Percentiles rank a stretch among this genome's conserved stretches.
These are phyloP conservation scores for Eupeodes corollae DNA, from an alignment of 1,140 invertebrate genomes.

Conservation along the genomic window DNA sequence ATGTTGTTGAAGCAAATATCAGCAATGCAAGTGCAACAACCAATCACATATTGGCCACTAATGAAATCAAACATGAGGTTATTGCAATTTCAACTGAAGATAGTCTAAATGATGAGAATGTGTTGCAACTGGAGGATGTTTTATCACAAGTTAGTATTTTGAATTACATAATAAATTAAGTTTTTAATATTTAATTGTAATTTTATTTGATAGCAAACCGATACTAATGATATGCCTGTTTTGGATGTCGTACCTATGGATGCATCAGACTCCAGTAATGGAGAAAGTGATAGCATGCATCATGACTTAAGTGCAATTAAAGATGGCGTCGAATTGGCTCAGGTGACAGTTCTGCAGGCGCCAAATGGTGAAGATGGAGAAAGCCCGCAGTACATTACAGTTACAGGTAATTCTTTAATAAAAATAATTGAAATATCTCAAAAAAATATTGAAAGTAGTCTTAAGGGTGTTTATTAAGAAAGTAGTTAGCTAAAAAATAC, in stretches of 20 bases:
- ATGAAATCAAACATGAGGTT: constrained; percentile 4
- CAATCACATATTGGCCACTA: constrained; percentile 9
- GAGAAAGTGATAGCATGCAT: constrained; percentile 17
- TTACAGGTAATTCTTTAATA: constrained; percentile 25
- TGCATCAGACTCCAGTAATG: constrained; percentile 29
- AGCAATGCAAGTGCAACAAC: constrained; percentile 9
- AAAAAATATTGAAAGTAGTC: not conserved
- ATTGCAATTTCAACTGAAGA: constrained; percentile 14
- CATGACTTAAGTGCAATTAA: constrained; percentile 24
- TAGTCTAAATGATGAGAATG: constrained; percentile 15
- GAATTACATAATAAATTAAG: constrained; percentile 1
- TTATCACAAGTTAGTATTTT: constrained; percentile 11
- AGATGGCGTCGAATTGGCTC: constrained; percentile 20
- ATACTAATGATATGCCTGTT: constrained; percentile 20
- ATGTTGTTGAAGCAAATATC: constrained; percentile 8
- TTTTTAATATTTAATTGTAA: not conserved
- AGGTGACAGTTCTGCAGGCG: constrained; percentile 28
- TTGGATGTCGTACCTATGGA: constrained; percentile 34
- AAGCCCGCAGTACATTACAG: constrained; percentile 28
- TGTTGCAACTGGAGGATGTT: constrained; percentile 23
- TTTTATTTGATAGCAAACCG: constrained; percentile 1
- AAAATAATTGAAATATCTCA: not conserved
- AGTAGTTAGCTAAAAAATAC: constrained; percentile 4
- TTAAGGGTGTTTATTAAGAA: constrained; percentile 10
- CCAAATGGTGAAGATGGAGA: constrained; percentile 21